Base-by-base conservation (phyloP, 2,888 invertebrate genomes). In the Parnassius glacialis region DNA sequence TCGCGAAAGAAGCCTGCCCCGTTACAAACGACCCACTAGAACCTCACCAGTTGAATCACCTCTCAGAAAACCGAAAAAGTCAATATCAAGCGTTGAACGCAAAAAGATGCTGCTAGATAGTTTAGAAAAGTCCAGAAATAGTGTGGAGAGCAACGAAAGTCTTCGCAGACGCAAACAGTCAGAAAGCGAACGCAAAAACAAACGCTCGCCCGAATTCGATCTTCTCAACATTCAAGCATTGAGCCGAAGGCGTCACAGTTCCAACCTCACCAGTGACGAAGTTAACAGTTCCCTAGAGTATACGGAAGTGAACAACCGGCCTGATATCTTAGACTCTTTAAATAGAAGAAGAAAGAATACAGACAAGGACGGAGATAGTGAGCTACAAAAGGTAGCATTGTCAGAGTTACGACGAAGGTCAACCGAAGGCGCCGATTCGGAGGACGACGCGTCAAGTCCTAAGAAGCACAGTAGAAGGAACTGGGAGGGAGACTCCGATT, bases 401-500 rank as follows among this genome's bases (percentile, higher is more conserved):
- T 80, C 90, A 2, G 92, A 92, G 63, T 66, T 90, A 67, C 74
- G 92, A 2, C 78, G 92, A 1, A 80, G 91, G 10, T 88, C 91
- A n/a, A 86, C 87, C 0, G 91, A 86, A 52, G 86, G 87, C 67
- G 86, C 75, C 2, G 88, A 90, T 47, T 87, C 90, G 0, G 90
- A 87, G 61, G 85, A 13, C 48, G 48, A 82, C 55, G 81, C 83
- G 9, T 84, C 87, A 34, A 84, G 87, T 55, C 86, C 88, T 10
- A 85, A 85, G 72, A 85, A 87, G 72, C 84, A 84, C 62, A 79
- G 84, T 51, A 71, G 87, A 0, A 72, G 84, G 62, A 80, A 79
- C 63, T 84, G 84, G 79, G 62, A 53, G 16, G 50, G 59, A 9
- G 82, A 79, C 50, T 94, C 94, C 56, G 95, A 95, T 74, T 94